Evolutionary conservation across 2,888 invertebrate genomes (phyloP).

Genomic region (Argynnis bischoffii): DNA sequence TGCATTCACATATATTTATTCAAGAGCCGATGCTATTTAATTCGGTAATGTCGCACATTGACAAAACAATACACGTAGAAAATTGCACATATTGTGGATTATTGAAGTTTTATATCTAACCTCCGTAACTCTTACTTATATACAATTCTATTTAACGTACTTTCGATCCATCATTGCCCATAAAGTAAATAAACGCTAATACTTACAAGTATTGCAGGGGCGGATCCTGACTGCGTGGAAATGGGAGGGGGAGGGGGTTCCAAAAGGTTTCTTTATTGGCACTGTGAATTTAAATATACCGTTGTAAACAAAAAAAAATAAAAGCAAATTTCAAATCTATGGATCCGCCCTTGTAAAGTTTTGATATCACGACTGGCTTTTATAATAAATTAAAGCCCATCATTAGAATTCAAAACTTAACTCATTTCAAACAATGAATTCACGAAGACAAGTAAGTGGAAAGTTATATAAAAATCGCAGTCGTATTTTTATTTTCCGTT

Average conservation of each 20-base stretch:
- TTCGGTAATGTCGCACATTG: constrained; percentile 70
- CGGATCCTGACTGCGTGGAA: constrained; percentile 2
- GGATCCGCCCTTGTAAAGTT: constrained; percentile 13
- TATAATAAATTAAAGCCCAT: background rate
- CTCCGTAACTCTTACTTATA: constrained; percentile 65
- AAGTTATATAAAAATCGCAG: constrained; percentile 8
- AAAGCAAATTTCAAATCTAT: background rate
- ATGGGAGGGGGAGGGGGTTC: background rate
- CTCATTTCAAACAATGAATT: constrained; percentile 1
- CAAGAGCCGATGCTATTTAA: constrained; percentile 67
- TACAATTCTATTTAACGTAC: constrained; percentile 64
- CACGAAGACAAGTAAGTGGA: background rate
- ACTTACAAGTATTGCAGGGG: constrained; percentile 3
- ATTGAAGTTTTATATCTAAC: constrained; percentile 49
- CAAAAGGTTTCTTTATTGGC: constrained; percentile 5
- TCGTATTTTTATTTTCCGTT: constrained; percentile 15
- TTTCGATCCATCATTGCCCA: constrained; percentile 60
- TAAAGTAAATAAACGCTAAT: constrained; percentile 44
- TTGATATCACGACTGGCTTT: background rate
- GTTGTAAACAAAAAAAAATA: background rate
- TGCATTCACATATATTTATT: constrained; percentile 73
- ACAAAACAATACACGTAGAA: constrained; percentile 54
- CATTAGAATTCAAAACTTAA: constrained; percentile 10
- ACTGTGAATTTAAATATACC: constrained; percentile 4
- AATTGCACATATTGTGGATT: constrained; percentile 52